Percentiles rank a stretch among this genome's conserved stretches.
phyloP scores from a whole-genome alignment of 2,888 invertebrate species.

The Noctua janthina region DNA sequence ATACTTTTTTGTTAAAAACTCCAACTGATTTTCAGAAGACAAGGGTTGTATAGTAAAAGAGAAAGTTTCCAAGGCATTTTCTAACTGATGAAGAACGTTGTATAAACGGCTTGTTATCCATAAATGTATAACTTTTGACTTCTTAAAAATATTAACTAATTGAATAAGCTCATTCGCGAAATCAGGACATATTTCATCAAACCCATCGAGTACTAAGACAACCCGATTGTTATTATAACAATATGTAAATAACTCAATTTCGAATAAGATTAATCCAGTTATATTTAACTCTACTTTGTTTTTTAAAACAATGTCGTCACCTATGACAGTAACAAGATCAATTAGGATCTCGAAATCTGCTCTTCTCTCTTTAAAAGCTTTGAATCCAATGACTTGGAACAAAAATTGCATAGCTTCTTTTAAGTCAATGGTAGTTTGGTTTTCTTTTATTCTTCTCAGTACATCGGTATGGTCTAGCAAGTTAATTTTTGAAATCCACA shows the following conservation, averaged over 20 bases:
- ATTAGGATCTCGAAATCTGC: neutral
- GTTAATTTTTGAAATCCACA: conserved; percentile 63
- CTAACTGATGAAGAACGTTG: conserved; percentile 53
- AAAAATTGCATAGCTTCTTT: conserved; percentile 29
- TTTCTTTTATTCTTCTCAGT: conserved; percentile 31
- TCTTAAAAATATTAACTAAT: conserved; percentile 45
- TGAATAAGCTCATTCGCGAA: conserved; percentile 47
- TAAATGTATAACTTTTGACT: conserved; percentile 42
- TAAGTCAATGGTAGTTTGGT: conserved; percentile 4
- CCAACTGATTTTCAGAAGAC: conserved; percentile 35
- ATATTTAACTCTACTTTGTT: neutral
- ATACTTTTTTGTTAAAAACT: conserved; percentile 46
- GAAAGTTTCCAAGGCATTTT: conserved; percentile 53
- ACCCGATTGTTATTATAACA: conserved; percentile 49
- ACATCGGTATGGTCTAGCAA: conserved; percentile 36
- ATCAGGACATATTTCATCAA: conserved; percentile 66
- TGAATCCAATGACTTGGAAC: conserved; percentile 16
- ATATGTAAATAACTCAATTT: conserved; percentile 47
- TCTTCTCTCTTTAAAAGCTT: neutral
- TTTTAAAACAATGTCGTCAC: conserved; percentile 9
- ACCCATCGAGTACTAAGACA: conserved; percentile 58
- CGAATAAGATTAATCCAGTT: conserved; percentile 22
- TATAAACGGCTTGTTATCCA: conserved; percentile 62
- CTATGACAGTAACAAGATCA: neutral
- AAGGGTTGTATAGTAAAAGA: conserved; percentile 54